phyloP scores from a whole-genome alignment of 2,113 vertebrate genomes.

The Ageneiosus marmoratus region DNA sequence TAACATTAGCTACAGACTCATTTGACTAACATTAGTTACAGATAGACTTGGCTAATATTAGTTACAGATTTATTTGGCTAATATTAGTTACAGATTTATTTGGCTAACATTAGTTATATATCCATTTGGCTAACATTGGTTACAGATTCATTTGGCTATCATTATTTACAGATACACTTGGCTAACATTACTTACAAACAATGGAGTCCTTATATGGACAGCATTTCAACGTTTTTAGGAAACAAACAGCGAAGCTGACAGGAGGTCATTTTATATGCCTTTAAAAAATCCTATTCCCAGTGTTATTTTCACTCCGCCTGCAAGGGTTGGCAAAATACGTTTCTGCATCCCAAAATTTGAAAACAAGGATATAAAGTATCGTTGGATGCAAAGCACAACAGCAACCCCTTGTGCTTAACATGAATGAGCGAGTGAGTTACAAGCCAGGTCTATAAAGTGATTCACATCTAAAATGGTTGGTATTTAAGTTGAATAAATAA shows the following conservation, averaged over 20 bases:
- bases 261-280: background rate
- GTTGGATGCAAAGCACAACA: too few relatives aligned
- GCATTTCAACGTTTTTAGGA: background rate
- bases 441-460: too few relatives aligned
- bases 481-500: too few relatives aligned
- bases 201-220: background rate
- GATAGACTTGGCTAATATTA: background rate
- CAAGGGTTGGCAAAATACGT: background rate
- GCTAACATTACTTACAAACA: background rate
- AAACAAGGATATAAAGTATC: background rate
- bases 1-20: background rate
- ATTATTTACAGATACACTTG: background rate
- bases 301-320: background rate
- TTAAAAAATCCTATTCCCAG: background rate
- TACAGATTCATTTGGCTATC: too few relatives aligned
- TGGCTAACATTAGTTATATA: background rate
- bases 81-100: background rate
- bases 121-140: background rate
- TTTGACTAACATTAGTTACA: background rate
- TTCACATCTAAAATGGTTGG: too few relatives aligned
- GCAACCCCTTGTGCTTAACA: too few relatives aligned
- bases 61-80: background rate
- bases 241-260: background rate
- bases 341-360: background rate
- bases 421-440: background rate